phyloP scores from a whole-genome alignment of 2,888 invertebrate species.

The Orthosia incerta region DNA sequence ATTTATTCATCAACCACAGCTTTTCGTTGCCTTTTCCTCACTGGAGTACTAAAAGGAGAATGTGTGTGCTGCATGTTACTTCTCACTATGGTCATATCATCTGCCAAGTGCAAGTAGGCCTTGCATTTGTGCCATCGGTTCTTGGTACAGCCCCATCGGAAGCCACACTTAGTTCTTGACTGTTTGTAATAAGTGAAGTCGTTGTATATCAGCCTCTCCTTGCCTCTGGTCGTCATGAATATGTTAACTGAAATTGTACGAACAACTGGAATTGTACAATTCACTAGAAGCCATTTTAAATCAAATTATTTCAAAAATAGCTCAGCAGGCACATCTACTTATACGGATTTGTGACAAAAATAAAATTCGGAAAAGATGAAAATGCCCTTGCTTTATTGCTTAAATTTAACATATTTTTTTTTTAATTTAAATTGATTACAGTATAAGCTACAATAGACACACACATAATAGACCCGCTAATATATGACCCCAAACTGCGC shows the following conservation, averaged over 20 bases:
- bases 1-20: constrained; percentile 20
- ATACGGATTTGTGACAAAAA: constrained; percentile 9
- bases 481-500: too few species aligned
- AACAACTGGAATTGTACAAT: constrained; percentile 81
- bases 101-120: constrained; percentile 85
- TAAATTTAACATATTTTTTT: not conserved
- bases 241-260: constrained; percentile 86
- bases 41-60: constrained; percentile 71
- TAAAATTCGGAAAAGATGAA: constrained; percentile 12
- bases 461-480: too few species aligned
- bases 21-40: constrained; percentile 40
- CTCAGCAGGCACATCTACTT: constrained; percentile 23
- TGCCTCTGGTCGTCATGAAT: constrained; percentile 88
- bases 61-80: constrained; percentile 87
- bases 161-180: constrained; percentile 82
- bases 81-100: constrained; percentile 85
- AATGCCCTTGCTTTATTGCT: not conserved
- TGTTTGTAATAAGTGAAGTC: constrained; percentile 88
- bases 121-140: constrained; percentile 88
- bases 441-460: too few species aligned
- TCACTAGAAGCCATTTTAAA: constrained; percentile 25
- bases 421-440: too few species aligned
- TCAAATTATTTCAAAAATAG: constrained; percentile 1
- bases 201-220: constrained; percentile 83
- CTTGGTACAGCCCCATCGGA: constrained; percentile 89